Percentiles rank a stretch among this genome's conserved stretches.
Conservation (phyloP, 2,113 vertebrate species). For the Centrocercus urophasianus region DNA sequence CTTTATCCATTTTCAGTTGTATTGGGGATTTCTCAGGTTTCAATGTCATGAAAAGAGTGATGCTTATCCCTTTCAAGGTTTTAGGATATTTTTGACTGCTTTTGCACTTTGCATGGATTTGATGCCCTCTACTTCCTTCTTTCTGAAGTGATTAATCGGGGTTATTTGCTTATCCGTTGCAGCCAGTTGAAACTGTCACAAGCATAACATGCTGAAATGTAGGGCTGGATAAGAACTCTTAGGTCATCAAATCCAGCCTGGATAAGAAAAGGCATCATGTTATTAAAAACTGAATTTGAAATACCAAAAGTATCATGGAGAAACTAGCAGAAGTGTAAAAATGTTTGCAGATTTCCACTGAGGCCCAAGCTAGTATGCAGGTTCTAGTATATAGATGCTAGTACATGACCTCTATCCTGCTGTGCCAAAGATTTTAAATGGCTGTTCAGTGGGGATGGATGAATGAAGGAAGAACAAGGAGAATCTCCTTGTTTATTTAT, state of each 20-base stretch:
- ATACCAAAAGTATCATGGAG: not conserved
- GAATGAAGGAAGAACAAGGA: not conserved
- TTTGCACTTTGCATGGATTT: constrained; percentile 32
- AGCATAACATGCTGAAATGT: not conserved
- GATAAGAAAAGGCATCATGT: not conserved
- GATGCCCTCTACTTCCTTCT: not conserved
- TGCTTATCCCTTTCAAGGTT: constrained; percentile 27
- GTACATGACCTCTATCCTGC: not conserved
- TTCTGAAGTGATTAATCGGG: not conserved
- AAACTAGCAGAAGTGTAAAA: not conserved
- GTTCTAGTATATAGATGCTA: not conserved
- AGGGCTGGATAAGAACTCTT: not conserved
- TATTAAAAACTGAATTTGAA: not conserved
- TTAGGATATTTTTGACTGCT: constrained; percentile 26
- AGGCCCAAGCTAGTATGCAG: not conserved
- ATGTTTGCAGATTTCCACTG: not conserved
- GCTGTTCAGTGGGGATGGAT: not conserved
- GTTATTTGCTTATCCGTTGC: not conserved
- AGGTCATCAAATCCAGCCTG: not conserved
- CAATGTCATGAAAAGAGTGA: constrained; percentile 66
- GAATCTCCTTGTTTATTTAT: not conserved
- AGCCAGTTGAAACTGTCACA: not conserved
- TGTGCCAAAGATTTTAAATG: not conserved
- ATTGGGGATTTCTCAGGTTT: constrained; percentile 71
- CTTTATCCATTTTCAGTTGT: constrained; percentile 58